Percentiles rank a stretch among this genome's conserved stretches.
Conservation (phyloP, 2,113 vertebrate species). For the Etheostoma cragini region DNA sequence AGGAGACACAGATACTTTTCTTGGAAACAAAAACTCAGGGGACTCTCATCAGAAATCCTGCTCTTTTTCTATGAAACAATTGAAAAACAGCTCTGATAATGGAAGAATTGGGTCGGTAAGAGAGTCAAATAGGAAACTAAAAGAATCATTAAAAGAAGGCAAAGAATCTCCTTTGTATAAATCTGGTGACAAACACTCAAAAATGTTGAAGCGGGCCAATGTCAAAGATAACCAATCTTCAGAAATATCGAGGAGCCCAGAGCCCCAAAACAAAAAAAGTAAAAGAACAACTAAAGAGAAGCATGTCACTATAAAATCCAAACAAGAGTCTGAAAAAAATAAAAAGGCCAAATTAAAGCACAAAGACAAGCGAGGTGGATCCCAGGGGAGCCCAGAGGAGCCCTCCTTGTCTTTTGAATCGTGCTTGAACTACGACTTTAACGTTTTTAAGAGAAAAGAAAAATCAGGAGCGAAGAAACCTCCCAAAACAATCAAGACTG, state of each 20-base stretch:
- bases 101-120: constrained; percentile 35
- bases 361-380: constrained; percentile 22
- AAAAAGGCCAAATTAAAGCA: constrained; percentile 50
- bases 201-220: constrained; percentile 2
- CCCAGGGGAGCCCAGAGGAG: constrained; percentile 48
- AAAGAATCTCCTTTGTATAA: constrained; percentile 22
- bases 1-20: constrained; percentile 8
- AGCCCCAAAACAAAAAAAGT: constrained; percentile 35
- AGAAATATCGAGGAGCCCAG: constrained; percentile 7
- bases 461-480: constrained; percentile 61
- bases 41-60: constrained; percentile 39
- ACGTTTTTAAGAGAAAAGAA: constrained; percentile 77
- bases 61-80: constrained; percentile 39
- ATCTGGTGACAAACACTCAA: constrained; percentile 20
- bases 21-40: constrained; percentile 34
- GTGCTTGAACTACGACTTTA: constrained; percentile 86
- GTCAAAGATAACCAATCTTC: constrained; percentile 13
- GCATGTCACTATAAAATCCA: neutral
- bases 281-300: constrained; percentile 19
- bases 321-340: constrained; percentile 25
- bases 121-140: constrained; percentile 41
- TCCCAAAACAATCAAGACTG: constrained; percentile 54
- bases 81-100: constrained; percentile 25
- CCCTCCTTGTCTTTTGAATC: constrained; percentile 90
- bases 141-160: constrained; percentile 9